Percentiles rank a stretch among this genome's conserved stretches.
Evolutionary conservation across 1,140 invertebrate species (phyloP).

Genomic region (Planococcus citri): DNA sequence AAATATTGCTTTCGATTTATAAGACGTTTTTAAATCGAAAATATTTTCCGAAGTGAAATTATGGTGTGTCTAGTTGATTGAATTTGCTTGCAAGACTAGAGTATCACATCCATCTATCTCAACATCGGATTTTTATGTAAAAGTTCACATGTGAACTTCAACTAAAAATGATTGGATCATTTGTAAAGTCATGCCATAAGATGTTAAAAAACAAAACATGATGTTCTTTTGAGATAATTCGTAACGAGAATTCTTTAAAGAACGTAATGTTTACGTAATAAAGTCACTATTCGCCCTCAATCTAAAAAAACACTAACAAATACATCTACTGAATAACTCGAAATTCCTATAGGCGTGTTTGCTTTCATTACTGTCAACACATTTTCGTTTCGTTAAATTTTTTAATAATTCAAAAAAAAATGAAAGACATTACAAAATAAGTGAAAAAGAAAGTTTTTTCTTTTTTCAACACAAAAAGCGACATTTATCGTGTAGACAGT

Average conservation of each 20-base stretch:
- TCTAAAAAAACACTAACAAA: not conserved
- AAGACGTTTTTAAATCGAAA: not conserved
- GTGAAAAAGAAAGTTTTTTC: not conserved
- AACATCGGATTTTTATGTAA: not conserved
- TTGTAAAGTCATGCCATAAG: too few species aligned
- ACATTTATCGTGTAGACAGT: not conserved
- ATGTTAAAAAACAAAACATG: too few species aligned
- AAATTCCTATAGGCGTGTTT: not conserved
- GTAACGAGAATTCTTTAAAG: not conserved
- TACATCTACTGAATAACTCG: not conserved
- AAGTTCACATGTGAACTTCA: too few species aligned
- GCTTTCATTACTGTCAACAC: not conserved
- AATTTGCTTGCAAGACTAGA: not conserved
- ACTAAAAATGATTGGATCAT: too few species aligned
- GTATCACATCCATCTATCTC: not conserved
- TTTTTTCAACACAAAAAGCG: not conserved
- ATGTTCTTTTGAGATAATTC: too few species aligned
- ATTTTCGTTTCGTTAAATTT: not conserved
- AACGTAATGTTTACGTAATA: not conserved
- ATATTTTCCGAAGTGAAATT: not conserved
- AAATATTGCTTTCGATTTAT: not conserved
- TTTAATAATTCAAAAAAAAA: not conserved
- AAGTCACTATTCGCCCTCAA: not conserved
- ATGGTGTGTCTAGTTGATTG: not conserved
- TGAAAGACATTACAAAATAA: not conserved